Conservation (phyloP, 2,113 vertebrate genomes). For the Neomonachus schauinslandi region DNA sequence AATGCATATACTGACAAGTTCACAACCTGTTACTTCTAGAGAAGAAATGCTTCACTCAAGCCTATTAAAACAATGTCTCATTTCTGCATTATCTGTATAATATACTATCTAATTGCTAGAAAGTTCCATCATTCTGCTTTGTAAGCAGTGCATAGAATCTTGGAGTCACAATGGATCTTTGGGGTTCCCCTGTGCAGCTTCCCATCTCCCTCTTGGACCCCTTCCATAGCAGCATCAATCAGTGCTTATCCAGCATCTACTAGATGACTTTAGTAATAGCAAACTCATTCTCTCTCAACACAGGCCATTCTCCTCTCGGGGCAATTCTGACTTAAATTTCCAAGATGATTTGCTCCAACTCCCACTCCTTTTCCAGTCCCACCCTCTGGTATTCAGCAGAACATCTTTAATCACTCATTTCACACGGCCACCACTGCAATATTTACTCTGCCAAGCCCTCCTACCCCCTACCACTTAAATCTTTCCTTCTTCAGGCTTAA, state of each 20-base stretch:
- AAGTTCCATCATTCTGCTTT: background rate
- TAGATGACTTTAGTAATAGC: background rate
- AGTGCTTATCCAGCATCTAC: background rate
- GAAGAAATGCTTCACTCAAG: background rate
- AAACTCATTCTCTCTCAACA: background rate
- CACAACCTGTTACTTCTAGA: background rate
- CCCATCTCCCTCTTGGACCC: background rate
- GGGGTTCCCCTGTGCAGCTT: background rate
- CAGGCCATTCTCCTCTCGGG: background rate
- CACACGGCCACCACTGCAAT: background rate
- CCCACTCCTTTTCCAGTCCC: background rate
- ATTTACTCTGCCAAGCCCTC: background rate
- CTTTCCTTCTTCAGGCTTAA: background rate
- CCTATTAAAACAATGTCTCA: background rate
- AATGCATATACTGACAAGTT: background rate
- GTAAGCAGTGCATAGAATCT: background rate
- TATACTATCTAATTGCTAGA: background rate
- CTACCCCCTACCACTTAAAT: background rate
- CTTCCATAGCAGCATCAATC: background rate
- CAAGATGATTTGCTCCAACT: background rate
- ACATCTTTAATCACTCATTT: background rate
- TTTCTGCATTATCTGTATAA: background rate
- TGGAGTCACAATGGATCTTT: background rate
- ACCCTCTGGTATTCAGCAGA: background rate
- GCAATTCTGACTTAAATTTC: background rate